phyloP scores from a whole-genome alignment of 2,797 vertebrate species.

The Ammospiza maritima region DNA sequence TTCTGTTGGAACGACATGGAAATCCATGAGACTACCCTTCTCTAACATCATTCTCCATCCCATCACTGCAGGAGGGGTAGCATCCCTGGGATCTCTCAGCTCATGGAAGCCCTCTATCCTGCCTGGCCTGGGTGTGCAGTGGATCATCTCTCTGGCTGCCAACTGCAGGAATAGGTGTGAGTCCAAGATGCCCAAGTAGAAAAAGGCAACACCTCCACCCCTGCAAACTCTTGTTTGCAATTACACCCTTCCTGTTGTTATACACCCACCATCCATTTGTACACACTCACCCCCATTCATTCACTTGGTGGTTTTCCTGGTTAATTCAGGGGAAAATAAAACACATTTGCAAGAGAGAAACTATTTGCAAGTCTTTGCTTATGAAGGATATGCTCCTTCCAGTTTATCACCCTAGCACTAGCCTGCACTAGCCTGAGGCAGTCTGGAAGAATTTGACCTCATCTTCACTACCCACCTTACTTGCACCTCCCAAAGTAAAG shows the following conservation, averaged over 20 bases:
- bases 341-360: not conserved
- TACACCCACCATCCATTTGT: not conserved
- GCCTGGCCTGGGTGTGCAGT: accelerated
- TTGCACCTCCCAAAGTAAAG: not conserved
- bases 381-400: not conserved
- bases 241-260: not conserved
- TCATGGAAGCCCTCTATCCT: not conserved
- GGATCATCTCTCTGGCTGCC: not conserved
- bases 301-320: not conserved
- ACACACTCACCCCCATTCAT: not conserved
- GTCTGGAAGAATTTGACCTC: not conserved
- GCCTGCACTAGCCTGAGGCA: not conserved
- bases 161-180: not conserved
- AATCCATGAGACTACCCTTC: not conserved
- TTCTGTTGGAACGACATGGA: not conserved
- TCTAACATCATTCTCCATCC: not conserved
- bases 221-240: not conserved
- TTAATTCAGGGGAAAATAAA: not conserved
- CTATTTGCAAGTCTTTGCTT: not conserved
- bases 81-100: not conserved
- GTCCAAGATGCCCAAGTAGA: not conserved
- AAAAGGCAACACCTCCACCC: not conserved
- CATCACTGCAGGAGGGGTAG: not conserved
- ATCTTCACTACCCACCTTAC: not conserved
- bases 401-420: not conserved